Percentiles rank a stretch among this genome's conserved stretches.
Conservation (phyloP, 2,888 invertebrate genomes). For the Hedychridium roseum region DNA sequence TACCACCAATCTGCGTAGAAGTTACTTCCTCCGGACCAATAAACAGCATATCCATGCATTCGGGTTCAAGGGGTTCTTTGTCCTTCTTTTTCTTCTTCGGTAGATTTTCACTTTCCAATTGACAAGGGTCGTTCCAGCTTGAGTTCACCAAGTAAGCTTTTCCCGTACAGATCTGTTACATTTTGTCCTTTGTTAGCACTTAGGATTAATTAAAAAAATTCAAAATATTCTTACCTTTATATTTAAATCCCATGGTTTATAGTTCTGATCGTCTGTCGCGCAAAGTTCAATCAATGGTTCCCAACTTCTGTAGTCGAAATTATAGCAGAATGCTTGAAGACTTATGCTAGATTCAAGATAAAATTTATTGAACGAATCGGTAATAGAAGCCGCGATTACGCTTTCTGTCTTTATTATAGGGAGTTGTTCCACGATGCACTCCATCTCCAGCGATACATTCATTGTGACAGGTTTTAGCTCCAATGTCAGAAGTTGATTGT, state of each 20-base stretch:
- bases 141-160: constrained; percentile 68
- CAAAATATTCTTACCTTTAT: constrained; percentile 65
- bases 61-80: constrained; percentile 70
- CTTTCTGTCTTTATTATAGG: constrained; percentile 50
- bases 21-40: constrained; percentile 59
- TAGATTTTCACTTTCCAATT: constrained; percentile 45
- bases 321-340: constrained; percentile 71
- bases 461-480: constrained; percentile 48
- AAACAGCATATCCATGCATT: constrained; percentile 71
- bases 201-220: constrained; percentile 1
- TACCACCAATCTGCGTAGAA: constrained; percentile 45
- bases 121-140: constrained; percentile 46
- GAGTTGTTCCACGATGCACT: constrained; percentile 51
- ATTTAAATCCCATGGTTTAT: constrained; percentile 77
- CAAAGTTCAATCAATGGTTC: constrained; percentile 85
- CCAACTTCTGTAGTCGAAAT: constrained; percentile 77
- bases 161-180: constrained; percentile 64
- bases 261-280: constrained; percentile 69
- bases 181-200: constrained; percentile 3
- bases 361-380: constrained; percentile 50
- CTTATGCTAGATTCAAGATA: constrained; percentile 54
- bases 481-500: constrained; percentile 42
- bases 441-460: constrained; percentile 50
- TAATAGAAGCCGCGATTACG: constrained; percentile 42
- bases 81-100: constrained; percentile 65